phyloP scores from a whole-genome alignment of 2,113 vertebrate species.

The Hyaena hyaena region DNA sequence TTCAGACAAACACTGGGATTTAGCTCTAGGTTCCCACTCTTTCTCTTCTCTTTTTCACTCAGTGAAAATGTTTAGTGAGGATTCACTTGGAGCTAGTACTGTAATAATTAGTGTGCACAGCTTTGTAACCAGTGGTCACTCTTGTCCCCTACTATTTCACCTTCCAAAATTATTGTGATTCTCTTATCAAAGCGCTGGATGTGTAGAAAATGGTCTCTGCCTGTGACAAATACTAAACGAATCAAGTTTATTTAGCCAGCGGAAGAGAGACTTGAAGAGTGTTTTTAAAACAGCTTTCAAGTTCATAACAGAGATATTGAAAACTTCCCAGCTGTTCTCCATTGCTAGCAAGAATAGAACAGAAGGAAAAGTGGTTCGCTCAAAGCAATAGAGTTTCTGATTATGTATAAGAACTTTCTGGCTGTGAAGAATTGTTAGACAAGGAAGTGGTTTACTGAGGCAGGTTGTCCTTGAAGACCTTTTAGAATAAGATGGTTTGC shows the following conservation, averaged over 20 bases:
- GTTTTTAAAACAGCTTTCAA: constrained; percentile 70
- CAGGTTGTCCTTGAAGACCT: constrained; percentile 70
- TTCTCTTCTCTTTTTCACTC: neutral
- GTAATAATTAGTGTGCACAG: neutral
- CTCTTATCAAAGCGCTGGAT: constrained; percentile 5
- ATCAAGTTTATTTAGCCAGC: constrained; percentile 62
- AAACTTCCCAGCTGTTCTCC: constrained; percentile 76
- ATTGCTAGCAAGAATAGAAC: constrained; percentile 53
- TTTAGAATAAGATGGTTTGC: constrained; percentile 30
- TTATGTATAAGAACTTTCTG: constrained; percentile 69
- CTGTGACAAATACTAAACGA: constrained; percentile 57
- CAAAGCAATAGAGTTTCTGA: constrained; percentile 70
- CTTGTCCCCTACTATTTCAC: neutral
- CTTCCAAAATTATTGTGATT: constrained; percentile 37
- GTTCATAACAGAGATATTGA: constrained; percentile 69
- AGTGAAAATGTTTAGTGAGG: neutral
- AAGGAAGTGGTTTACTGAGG: constrained; percentile 36
- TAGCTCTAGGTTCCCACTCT: neutral
- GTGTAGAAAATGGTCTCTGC: constrained; percentile 17
- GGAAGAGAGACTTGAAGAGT: constrained; percentile 46
- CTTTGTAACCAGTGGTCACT: neutral
- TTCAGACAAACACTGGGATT: neutral
- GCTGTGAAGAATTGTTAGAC: constrained; percentile 62
- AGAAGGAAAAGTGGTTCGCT: constrained; percentile 73
- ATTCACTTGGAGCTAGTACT: neutral